Conservation (phyloP, 2,888 invertebrate species). For the Euplexia lucipara region DNA sequence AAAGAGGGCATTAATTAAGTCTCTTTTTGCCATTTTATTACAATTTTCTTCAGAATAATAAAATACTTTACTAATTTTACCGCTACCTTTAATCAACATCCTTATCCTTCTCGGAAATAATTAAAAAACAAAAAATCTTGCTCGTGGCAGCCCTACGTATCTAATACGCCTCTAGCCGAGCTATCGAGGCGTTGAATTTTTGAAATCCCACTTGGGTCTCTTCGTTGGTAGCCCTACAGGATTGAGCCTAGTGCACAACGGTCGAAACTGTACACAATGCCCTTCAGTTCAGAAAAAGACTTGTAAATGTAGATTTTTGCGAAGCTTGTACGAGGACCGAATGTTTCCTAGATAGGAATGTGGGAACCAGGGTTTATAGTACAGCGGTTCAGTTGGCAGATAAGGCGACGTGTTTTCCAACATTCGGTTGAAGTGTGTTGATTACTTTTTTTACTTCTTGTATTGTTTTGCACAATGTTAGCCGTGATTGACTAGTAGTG, state of each 20-base stretch:
- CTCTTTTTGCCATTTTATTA: conserved; percentile 4
- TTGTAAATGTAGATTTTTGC: conserved; percentile 52
- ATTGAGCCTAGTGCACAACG: conserved; percentile 54
- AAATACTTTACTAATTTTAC: conserved; percentile 31
- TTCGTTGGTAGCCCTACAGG: conserved; percentile 64
- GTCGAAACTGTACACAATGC: conserved; percentile 47
- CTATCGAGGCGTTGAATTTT: conserved; percentile 82
- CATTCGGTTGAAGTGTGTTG: neutral
- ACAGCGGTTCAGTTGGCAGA: conserved; percentile 16
- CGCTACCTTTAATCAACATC: conserved; percentile 25
- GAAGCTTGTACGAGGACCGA: conserved; percentile 6
- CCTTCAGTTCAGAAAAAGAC: conserved; percentile 50
- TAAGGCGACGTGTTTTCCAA: neutral
- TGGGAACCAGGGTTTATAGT: conserved; percentile 26
- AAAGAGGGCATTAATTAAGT: conserved; percentile 5
- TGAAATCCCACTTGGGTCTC: conserved; percentile 77
- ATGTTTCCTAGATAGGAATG: conserved; percentile 39
- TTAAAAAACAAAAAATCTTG: neutral
- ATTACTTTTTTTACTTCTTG: neutral
- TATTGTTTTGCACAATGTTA: too few species aligned
- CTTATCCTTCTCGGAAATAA: conserved; percentile 9
- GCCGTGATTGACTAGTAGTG: too few species aligned
- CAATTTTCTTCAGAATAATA: conserved; percentile 15
- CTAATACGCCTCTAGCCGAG: conserved; percentile 72
- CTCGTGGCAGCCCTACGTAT: conserved; percentile 70